These are phyloP conservation scores for Tiphia femorata DNA, from an alignment of 2,888 invertebrate species.

Conservation along the genomic window DNA sequence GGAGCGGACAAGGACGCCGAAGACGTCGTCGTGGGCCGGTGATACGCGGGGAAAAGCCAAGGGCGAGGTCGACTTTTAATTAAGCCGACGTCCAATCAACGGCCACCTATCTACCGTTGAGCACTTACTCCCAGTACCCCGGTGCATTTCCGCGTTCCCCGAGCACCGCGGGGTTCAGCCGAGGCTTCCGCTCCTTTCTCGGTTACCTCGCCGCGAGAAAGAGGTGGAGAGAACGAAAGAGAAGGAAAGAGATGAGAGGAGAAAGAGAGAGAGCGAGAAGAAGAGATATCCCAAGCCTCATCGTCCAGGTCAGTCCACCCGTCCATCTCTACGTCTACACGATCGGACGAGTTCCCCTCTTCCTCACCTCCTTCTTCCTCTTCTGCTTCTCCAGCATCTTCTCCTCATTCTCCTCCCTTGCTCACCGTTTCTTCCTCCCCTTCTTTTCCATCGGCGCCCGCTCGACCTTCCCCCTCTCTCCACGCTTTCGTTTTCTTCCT, in stretches of 20 bases:
- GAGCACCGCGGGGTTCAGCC: slow-evolving; percentile 16
- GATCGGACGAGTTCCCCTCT: background rate
- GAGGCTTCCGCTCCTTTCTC: slow-evolving; percentile 18
- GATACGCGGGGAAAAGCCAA: too few species aligned
- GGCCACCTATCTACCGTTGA: slow-evolving; percentile 29
- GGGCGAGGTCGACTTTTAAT: slow-evolving; percentile 45
- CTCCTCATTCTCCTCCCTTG: too few species aligned
- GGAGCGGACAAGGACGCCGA: too few species aligned
- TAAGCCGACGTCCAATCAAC: slow-evolving; percentile 42
- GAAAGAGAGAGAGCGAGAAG: background rate
- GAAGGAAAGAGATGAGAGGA: background rate
- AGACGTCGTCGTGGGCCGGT: too few species aligned
- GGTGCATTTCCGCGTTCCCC: slow-evolving; percentile 44
- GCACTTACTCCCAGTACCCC: slow-evolving; percentile 17
- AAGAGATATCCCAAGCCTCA: slow-evolving; percentile 23
- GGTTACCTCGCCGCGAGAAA: too few species aligned
- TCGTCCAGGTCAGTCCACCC: slow-evolving; percentile 26
- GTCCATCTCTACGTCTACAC: background rate
- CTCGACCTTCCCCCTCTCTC: too few species aligned
- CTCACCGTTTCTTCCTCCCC: too few species aligned
- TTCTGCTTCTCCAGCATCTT: background rate
- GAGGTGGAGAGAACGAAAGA: background rate
- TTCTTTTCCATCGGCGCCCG: too few species aligned
- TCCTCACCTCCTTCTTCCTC: background rate
- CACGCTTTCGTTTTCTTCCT: too few species aligned